A percentile compares a stretch with the other conserved stretches of the same genome.
Evolutionary conservation across 2,888 invertebrate species (phyloP).

Genomic region (Pherbina coryleti): DNA sequence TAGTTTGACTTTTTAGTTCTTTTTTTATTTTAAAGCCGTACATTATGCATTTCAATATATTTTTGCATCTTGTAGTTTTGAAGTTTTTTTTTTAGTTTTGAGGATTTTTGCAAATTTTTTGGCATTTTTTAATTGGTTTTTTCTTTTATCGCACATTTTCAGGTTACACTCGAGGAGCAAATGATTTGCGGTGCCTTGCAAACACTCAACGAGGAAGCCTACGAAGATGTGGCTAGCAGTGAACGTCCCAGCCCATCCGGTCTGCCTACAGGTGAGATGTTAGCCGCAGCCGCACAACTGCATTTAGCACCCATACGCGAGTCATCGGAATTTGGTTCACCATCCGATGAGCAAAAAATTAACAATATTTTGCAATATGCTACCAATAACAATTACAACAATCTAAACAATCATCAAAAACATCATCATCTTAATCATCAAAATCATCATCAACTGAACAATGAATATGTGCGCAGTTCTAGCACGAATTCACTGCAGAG

Average conservation of each 20-base stretch:
- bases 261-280: constrained; percentile 71
- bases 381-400: constrained; percentile 56
- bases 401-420: constrained; percentile 51
- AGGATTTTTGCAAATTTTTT: no score
- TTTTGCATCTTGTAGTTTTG: no score
- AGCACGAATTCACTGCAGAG: constrained; percentile 64
- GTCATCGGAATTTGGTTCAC: constrained; percentile 69
- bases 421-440: constrained; percentile 44
- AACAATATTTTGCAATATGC: constrained; percentile 56
- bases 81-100: no score
- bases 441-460: constrained; percentile 53
- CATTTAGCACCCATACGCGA: constrained; percentile 70
- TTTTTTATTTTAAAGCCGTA: background rate
- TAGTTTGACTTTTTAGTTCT: background rate
- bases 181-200: constrained; percentile 95
- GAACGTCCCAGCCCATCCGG: constrained; percentile 74
- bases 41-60: no score
- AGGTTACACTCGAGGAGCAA: constrained; percentile 95
- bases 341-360: constrained; percentile 66
- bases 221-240: constrained; percentile 89
- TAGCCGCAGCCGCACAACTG: constrained; percentile 67
- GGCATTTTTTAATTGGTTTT: background rate
- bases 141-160: constrained; percentile 50
- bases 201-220: constrained; percentile 92
- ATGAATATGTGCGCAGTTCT: constrained; percentile 62